Conservation (phyloP, 2,888 invertebrate species). For the Ommatoiulus sabulosus region DNA sequence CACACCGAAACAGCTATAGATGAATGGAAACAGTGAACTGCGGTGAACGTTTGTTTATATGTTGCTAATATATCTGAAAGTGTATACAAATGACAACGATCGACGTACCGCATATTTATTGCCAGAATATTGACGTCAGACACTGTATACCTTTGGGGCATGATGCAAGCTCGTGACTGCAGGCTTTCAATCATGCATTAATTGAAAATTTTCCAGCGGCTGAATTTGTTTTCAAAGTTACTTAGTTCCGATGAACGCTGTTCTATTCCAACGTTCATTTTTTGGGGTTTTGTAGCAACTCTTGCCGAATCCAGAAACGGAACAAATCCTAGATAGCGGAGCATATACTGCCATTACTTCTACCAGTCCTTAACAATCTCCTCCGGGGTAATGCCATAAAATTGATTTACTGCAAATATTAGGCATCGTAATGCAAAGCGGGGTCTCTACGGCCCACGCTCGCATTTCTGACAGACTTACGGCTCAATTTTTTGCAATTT, state of each 20-base stretch:
- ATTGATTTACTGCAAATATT: conserved; percentile 15
- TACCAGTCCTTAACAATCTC: conserved; percentile 1
- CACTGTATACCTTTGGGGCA: no score
- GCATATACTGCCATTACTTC: not conserved
- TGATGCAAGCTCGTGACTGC: no score
- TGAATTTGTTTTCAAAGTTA: not conserved
- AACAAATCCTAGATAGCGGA: not conserved
- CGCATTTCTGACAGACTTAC: not conserved
- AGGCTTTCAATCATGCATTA: no score
- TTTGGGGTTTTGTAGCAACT: not conserved
- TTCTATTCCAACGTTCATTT: not conserved
- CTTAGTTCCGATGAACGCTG: not conserved
- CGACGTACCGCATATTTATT: no score
- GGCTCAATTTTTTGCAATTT: conserved; percentile 7
- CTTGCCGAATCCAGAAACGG: not conserved
- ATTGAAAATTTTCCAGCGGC: no score
- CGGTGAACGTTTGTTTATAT: no score
- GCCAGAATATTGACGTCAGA: no score
- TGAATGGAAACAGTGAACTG: no score
- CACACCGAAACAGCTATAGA: no score
- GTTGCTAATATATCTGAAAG: no score
- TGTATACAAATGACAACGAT: no score
- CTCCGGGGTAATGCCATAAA: conserved; percentile 27
- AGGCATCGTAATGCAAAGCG: conserved; percentile 27
- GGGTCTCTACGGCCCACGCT: not conserved